A percentile compares a stretch with the other conserved stretches of the same genome.
Conservation (phyloP, 2,797 vertebrate genomes). For the Esox lucius region DNA sequence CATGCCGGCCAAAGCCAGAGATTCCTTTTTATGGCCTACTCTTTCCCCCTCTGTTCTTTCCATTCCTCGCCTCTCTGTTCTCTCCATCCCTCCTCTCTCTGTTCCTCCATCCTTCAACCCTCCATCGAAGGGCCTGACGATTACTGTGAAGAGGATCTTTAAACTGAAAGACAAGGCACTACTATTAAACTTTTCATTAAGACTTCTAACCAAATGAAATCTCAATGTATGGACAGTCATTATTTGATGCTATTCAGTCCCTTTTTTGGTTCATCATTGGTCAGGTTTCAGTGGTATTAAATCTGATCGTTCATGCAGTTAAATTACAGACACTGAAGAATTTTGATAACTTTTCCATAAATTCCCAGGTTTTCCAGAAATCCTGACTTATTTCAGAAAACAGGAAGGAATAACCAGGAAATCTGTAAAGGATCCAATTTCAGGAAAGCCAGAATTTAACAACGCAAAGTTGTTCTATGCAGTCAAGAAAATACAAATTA, state of each 20-base stretch:
- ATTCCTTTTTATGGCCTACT: conserved; percentile 13
- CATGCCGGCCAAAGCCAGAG: not conserved
- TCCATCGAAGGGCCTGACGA: not conserved
- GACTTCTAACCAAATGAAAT: not conserved
- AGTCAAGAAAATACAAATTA: not conserved
- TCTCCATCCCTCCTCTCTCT: not conserved
- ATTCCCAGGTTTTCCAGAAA: not conserved
- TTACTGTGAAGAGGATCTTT: not conserved
- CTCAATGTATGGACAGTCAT: not conserved
- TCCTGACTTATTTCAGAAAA: not conserved
- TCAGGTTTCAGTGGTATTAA: not conserved
- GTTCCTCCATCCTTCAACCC: not conserved
- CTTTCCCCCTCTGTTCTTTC: not conserved
- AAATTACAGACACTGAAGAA: not conserved
- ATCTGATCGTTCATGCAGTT: not conserved
- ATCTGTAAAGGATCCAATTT: not conserved
- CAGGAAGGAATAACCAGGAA: not conserved
- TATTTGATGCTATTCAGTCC: not conserved
- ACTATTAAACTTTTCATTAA: not conserved
- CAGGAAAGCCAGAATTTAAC: not conserved
- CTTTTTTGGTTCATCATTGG: not conserved
- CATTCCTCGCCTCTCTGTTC: not conserved
- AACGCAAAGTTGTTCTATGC: not conserved
- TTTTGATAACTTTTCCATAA: not conserved
- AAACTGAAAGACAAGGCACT: not conserved